These are phyloP conservation scores for Syngnathus scovelli DNA, from an alignment of 2,113 vertebrate genomes.

Conservation along the genomic window DNA sequence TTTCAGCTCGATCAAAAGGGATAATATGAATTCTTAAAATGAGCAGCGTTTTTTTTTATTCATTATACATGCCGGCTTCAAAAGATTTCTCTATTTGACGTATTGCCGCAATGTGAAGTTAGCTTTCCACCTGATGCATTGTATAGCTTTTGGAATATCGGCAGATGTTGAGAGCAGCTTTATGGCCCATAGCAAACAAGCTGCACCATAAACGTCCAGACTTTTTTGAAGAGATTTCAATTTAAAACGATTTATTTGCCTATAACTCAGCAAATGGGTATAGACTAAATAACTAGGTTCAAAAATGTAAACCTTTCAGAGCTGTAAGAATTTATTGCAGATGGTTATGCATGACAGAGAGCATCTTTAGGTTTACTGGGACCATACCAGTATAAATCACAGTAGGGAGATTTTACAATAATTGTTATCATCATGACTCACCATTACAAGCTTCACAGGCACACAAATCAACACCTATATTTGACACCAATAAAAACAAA, in stretches of 20 bases:
- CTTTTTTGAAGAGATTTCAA: constrained; percentile 40
- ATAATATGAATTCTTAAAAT: constrained; percentile 44
- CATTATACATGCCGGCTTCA: constrained; percentile 24
- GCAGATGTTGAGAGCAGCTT: constrained; percentile 52
- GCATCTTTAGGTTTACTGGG: not conserved
- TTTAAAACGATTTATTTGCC: constrained; percentile 8
- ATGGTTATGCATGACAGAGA: constrained; percentile 5
- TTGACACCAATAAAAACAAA: constrained; percentile 52
- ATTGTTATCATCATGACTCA: constrained; percentile 49
- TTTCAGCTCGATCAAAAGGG: constrained; percentile 31
- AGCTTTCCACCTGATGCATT: constrained; percentile 18
- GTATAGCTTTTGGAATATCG: constrained; percentile 9
- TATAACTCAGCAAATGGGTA: constrained; percentile 15
- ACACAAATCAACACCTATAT: constrained; percentile 56
- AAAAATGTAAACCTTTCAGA: constrained; percentile 16
- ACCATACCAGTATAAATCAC: constrained; percentile 27
- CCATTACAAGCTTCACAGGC: constrained; percentile 50
- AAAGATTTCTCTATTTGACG: not conserved
- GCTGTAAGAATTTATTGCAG: constrained; percentile 6
- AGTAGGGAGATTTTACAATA: constrained; percentile 31
- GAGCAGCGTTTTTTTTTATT: constrained; percentile 27
- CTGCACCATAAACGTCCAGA: constrained; percentile 45
- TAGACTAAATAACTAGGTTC: not conserved
- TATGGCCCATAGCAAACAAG: constrained; percentile 44
- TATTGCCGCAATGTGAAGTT: constrained; percentile 15